These are phyloP conservation scores for Phrynocephalus guinanensis DNA, from an alignment of 2,797 vertebrate genomes.

Conservation along the genomic window DNA sequence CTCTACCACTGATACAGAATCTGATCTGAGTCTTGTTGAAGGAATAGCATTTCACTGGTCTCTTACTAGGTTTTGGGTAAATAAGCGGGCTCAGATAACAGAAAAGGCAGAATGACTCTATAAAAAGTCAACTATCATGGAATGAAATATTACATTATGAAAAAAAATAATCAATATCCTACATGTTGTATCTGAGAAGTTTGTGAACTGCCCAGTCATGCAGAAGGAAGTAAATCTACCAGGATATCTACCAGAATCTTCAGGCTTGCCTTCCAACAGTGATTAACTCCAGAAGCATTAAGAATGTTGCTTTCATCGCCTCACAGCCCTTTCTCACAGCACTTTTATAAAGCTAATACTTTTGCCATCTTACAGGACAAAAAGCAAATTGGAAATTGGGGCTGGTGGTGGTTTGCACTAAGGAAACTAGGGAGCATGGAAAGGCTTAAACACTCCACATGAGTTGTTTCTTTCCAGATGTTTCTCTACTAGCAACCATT, in stretches of 20 bases:
- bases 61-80: neutral
- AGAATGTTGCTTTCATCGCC: neutral
- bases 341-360: neutral
- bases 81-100: neutral
- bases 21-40: neutral
- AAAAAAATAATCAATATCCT: too few relatives aligned
- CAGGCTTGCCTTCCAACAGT: too few relatives aligned
- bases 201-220: too few relatives aligned
- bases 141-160: too few relatives aligned
- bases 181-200: too few relatives aligned
- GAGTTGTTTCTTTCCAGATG: neutral
- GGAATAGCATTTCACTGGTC: neutral
- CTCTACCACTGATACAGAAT: neutral
- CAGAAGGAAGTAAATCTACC: too few relatives aligned
- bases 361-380: neutral
- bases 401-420: neutral
- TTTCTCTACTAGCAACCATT: neutral
- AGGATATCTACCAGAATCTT: too few relatives aligned
- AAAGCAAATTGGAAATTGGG: neutral
- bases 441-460: neutral
- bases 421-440: neutral
- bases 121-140: too few relatives aligned
- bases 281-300: too few relatives aligned
- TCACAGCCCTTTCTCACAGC: neutral
- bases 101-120: too few relatives aligned